Evolutionary conservation across 2,113 vertebrate species (phyloP), one percentile per base, ranked within the genome.

Genomic region (Neoarius graeffei): DNA sequence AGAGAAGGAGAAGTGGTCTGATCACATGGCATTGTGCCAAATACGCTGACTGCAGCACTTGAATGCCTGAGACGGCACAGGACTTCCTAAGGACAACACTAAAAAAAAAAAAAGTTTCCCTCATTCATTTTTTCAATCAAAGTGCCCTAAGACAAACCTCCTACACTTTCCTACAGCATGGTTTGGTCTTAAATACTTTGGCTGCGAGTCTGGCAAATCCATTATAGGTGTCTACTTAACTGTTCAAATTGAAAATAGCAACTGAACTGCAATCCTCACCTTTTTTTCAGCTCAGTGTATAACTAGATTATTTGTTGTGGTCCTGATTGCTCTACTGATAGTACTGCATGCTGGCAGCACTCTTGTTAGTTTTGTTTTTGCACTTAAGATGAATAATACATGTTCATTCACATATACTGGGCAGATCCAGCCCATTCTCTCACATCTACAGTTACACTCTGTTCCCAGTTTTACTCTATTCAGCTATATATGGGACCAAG

Each of bases 351-450:
- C n/a, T n/a, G 50, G 42, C 60, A 56, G 27, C 14, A 54, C 8
- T 25, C 81, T 91, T 89, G 56, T 82, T 62, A 25, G 20, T 56
- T 90, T 89, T 90, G 85, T 85, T 91, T 67, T 82, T 89, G 91
- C 89, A 30, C 90, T 93, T 91, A 92, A 91, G 91, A 88, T 93
- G 93, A 89, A 92, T 93, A 92, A 94, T 81, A 94, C 92, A 93
- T 92, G 91, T 92, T 92, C 90, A 83, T 81, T 87, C 91, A 57
- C 92, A 94, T 91, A 93, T 94, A 91, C 91, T 91, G 92, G 92
- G 91, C 91, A 91, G 76, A 60, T 80, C 76, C 25, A 87, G 71
- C 81, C 89, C 25, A 88, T 89, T 90, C 73, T 66, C 87, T 89
- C 90, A 57, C 90, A 92, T 85, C 88, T 90, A 86, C 80, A 85